Conservation (phyloP, 2,888 invertebrate species). For the Eupithecia tripunctaria region DNA sequence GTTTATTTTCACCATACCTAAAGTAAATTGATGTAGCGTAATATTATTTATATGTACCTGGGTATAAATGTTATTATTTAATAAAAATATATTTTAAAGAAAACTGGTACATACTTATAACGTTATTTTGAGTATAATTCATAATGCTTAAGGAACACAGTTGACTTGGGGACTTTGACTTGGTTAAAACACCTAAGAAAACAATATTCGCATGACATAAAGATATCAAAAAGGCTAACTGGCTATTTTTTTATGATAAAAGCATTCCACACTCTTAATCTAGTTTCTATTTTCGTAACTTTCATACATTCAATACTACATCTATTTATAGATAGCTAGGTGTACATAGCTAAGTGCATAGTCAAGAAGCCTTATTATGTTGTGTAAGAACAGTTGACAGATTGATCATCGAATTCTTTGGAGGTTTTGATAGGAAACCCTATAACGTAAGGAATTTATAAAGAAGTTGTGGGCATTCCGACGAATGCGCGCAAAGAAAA, state of each 20-base stretch:
- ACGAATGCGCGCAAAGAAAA: no score
- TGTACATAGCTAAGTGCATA: no score
- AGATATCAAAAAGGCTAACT: not conserved
- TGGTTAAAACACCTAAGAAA: not conserved
- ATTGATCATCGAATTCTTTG: no score
- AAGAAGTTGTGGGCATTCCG: no score
- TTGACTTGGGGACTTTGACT: slow-evolving; percentile 24
- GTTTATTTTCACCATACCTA: not conserved
- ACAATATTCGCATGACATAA: not conserved
- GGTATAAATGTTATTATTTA: not conserved
- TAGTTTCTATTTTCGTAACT: not conserved
- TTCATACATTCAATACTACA: not conserved
- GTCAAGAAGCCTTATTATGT: no score
- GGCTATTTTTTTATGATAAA: not conserved
- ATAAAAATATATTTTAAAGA: not conserved
- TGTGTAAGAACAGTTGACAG: no score
- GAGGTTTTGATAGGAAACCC: no score
- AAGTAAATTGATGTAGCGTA: not conserved
- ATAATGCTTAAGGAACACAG: slow-evolving; percentile 20
- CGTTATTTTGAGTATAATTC: not conserved
- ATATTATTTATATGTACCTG: not conserved
- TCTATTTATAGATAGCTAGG: no score
- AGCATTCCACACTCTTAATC: not conserved
- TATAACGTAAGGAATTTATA: no score
- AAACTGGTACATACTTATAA: not conserved